Evolutionary conservation across 1,140 invertebrate genomes (phyloP).

Genomic region (Pseudachorutes palmiensis): DNA sequence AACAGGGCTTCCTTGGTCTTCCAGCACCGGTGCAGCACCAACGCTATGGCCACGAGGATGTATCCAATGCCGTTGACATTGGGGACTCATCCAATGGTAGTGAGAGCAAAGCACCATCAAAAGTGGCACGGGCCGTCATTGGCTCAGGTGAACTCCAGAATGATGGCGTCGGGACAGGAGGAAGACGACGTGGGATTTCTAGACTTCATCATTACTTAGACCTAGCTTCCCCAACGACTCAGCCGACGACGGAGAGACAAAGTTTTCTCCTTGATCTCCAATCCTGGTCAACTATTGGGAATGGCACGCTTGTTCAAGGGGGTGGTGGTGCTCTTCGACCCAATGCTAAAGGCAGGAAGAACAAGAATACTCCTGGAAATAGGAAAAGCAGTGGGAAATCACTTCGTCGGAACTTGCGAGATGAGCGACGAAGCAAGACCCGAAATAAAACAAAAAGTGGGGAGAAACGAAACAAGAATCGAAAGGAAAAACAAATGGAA

Average conservation of each 20-base stretch:
- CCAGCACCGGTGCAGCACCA: not conserved
- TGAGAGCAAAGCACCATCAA: not conserved
- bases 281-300: not conserved
- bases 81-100: too few relatives aligned
- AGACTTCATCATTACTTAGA: slow-evolving; percentile 1
- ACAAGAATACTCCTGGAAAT: not conserved
- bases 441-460: slow-evolving; percentile 31
- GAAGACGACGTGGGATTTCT: not conserved
- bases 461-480: slow-evolving; percentile 27
- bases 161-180: not conserved
- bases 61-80: too few relatives aligned
- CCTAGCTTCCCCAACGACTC: not conserved
- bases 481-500: slow-evolving; percentile 27
- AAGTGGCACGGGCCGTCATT: not conserved
- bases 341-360: not conserved
- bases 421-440: slow-evolving; percentile 23
- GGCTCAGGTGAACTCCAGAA: not conserved
- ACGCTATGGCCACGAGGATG: too few relatives aligned
- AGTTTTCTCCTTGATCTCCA: not conserved
- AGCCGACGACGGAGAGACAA: not conserved
- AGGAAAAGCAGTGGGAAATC: slow-evolving; percentile 14
- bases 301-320: too few relatives aligned
- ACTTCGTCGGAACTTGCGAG: slow-evolving; percentile 19
- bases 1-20: slow-evolving; percentile 6
- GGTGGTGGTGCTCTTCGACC: too few relatives aligned